A percentile compares a stretch with the other conserved stretches of the same genome.
Evolutionary conservation across 1,140 invertebrate genomes (phyloP).

Genomic region (Eupristina koningsbergeri): DNA sequence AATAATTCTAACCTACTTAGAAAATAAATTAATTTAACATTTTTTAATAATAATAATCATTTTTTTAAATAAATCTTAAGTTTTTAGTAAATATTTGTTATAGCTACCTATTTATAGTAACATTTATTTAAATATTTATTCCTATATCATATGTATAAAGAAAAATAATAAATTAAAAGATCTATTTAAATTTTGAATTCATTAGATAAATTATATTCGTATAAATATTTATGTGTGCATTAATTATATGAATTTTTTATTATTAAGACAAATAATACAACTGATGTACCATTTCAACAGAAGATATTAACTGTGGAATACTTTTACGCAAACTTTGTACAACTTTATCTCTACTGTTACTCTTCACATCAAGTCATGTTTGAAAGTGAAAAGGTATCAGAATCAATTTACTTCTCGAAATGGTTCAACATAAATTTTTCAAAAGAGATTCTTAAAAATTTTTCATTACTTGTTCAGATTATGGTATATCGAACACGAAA

Average conservation of each 20-base stretch:
- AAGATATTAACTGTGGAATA: slow-evolving; percentile 49
- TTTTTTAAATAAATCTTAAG: too few species aligned
- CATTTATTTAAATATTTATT: too few species aligned
- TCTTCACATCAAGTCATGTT: slow-evolving; percentile 57
- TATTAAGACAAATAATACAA: neutral
- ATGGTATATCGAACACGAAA: slow-evolving; percentile 50
- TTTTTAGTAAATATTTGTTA: too few species aligned
- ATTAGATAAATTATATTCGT: neutral
- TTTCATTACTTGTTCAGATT: slow-evolving; percentile 48
- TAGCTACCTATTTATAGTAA: too few species aligned
- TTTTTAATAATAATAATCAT: too few species aligned
- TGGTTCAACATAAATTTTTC: slow-evolving; percentile 52
- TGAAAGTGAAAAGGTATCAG: slow-evolving; percentile 52
- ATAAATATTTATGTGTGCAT: neutral
- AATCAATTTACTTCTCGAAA: slow-evolving; percentile 52
- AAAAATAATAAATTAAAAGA: too few species aligned
- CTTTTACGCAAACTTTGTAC: slow-evolving; percentile 44
- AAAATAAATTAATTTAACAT: too few species aligned
- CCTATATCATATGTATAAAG: too few species aligned
- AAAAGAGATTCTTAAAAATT: slow-evolving; percentile 46
- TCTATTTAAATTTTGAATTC: too few species aligned
- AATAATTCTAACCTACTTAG: too few species aligned
- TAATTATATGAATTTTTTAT: slow-evolving; percentile 5
- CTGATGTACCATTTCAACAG: neutral
- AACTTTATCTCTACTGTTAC: slow-evolving; percentile 55